phyloP scores from a whole-genome alignment of 2,797 vertebrate species.

The Amblyopsis hoosieri region DNA sequence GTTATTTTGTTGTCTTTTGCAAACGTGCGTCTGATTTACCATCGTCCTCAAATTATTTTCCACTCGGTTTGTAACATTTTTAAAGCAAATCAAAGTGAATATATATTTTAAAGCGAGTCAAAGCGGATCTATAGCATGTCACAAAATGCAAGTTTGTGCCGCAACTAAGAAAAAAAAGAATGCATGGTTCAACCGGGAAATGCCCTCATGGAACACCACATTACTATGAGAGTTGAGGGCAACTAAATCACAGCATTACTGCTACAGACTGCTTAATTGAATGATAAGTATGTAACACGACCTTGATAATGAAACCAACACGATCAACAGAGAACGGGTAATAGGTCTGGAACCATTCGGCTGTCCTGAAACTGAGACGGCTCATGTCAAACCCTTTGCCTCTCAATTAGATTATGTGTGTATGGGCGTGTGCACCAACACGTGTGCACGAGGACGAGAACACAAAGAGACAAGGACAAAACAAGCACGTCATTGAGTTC shows the following conservation, averaged over 20 bases:
- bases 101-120: conserved; percentile 22
- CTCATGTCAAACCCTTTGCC: conserved; percentile 8
- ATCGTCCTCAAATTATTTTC: conserved; percentile 19
- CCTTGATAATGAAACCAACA: conserved; percentile 42
- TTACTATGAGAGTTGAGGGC: conserved; percentile 9
- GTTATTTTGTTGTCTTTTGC: conserved; percentile 23
- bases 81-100: conserved; percentile 13
- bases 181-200: conserved; percentile 14
- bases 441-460: conserved; percentile 6
- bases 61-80: conserved; percentile 2
- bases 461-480: conserved; percentile 38
- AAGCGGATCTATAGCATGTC: conserved; percentile 9
- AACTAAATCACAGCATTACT: conserved; percentile 28
- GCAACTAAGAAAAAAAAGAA: conserved; percentile 24
- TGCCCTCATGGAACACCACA: conserved; percentile 1
- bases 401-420: conserved; percentile 13
- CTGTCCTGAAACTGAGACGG: conserved; percentile 19
- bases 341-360: conserved; percentile 23
- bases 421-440: not conserved
- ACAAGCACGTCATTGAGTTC: conserved; percentile 21
- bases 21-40: conserved; percentile 32
- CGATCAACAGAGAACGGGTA: conserved; percentile 26
- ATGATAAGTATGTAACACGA: conserved; percentile 47
- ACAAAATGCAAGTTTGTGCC: conserved; percentile 32
- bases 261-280: conserved; percentile 44